These are phyloP conservation scores for Tipula helvola DNA, from an alignment of 2,888 invertebrate genomes.

Conservation along the genomic window DNA sequence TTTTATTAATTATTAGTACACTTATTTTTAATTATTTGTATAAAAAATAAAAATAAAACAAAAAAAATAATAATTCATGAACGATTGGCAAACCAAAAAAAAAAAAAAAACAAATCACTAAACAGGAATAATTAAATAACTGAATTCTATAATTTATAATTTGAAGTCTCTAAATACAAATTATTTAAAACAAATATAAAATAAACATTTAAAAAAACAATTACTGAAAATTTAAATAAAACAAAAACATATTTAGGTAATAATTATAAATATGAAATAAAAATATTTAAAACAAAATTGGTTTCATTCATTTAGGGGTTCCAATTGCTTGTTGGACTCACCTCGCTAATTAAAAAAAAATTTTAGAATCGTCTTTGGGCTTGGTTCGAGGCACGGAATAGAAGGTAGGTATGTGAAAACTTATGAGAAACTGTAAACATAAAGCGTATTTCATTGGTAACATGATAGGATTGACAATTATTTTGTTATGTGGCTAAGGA, in stretches of 20 bases:
- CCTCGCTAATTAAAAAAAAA: too few species aligned
- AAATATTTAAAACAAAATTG: background rate
- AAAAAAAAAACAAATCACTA: background rate
- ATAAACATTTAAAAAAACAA: background rate
- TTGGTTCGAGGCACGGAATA: too few species aligned
- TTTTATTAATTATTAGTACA: background rate
- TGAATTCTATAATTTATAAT: background rate
- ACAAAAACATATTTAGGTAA: background rate
- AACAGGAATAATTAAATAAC: background rate
- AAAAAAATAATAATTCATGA: background rate
- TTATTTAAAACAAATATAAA: background rate
- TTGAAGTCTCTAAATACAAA: background rate
- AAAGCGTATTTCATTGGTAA: too few species aligned
- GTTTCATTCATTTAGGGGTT: too few species aligned
- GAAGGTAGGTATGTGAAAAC: too few species aligned
- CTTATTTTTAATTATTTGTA: background rate
- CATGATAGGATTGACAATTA: too few species aligned
- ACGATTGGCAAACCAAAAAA: background rate
- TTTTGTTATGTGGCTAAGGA: too few species aligned
- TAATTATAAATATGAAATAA: background rate
- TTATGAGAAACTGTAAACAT: too few species aligned
- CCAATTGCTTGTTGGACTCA: too few species aligned
- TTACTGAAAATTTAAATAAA: background rate
- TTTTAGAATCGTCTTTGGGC: too few species aligned
- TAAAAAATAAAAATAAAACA: background rate